Evolutionary conservation across 2,888 invertebrate species (phyloP), one percentile per base, ranked within the genome.

Genomic region (Lumbricus terrestris): DNA sequence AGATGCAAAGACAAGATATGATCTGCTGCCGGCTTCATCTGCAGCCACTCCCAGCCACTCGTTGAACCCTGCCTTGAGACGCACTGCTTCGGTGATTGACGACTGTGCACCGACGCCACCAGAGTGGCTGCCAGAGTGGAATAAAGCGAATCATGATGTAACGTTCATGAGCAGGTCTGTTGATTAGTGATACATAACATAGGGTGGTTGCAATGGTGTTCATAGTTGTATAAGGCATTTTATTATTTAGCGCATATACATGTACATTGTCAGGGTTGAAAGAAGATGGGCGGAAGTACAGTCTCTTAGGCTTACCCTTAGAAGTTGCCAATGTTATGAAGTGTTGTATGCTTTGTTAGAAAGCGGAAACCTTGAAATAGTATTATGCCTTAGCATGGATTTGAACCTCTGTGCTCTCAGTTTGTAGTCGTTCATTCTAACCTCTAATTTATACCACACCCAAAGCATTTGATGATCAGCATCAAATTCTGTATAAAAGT

Each of bases 41-140:
- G 85, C 29, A 13, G 85, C 85, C 34, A 85, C 85, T 85, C 85
- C 85, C 29, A 23, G 18, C 35, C 37, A 37, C n/a, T 35, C 20
- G 6, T 29, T 35, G 35, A 85, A 37, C 34, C n/a, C 35, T 37
- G 37, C 5, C 23, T 85, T 85, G 23, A 34, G 85, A 85, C 85
- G 85, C 11, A 85, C 85, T 35, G 35, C 23, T 35, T 85, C 85
- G 23, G 38, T 40, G 33, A 15, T 33, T 20, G 42, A 88, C 18
- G 88, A 88, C 42, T 88, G 37, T 88, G 40, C 47, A 42, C 88
- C 88, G 40, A 88, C 88, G 0, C 88, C 88, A 20, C 88, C 88
- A 47, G 40, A 88, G 33, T 88, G 88, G 88, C 42, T 88, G 20
- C 88, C 88, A 88, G 88, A 88, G 33, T 88, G 88, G 88, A 47